Evolutionary conservation across 2,888 invertebrate genomes (phyloP), one percentile per base, ranked within the genome.

Genomic region (Cheilosia impressa): DNA sequence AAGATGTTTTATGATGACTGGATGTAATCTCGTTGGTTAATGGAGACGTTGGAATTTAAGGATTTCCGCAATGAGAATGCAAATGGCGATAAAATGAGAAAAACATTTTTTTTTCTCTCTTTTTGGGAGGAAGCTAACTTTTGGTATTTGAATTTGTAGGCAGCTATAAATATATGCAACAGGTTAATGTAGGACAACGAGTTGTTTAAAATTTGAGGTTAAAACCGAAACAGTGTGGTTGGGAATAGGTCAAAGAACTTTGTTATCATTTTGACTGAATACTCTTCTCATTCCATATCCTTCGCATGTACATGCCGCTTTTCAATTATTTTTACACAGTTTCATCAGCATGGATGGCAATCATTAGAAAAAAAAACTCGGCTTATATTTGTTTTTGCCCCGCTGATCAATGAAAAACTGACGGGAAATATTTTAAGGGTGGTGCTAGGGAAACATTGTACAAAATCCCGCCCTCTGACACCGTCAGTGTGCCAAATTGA

Each of bases 401-500:
- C 41, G 9, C 7, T 52, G 47, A 55, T 71, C 41, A 41, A 57
- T 52, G 15, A 47, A 17, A 72, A 52, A 65, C 22, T 65, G 63
- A 17, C 55, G 22, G 41, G 34, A 63, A 58, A 58, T 24, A 41
- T 22, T 13, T 41, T 13, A 38, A 58, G 58, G 57, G 50, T 17
- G 6, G 27, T 45, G 17, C 65, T 27, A 19, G 66, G 75, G 57
- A 58, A 65, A 72, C 65, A 79, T 72, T 65, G 60, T 72, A 66
- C 58, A 66, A 66, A 45, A 27, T 31, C 2, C 45, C 52, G 27
- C 50, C 63, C 53, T 53, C 73, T 53, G 65, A 79, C 72, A 52
- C 72, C 58, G 58, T 65, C 79, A 13, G 65, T 72, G 71, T 78
- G 43, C 52, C 43, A n/a, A 57, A 62, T 41, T 13, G 17, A 65